Evolutionary conservation across 1,140 invertebrate genomes (phyloP).

Genomic region (Magallana angulata): DNA sequence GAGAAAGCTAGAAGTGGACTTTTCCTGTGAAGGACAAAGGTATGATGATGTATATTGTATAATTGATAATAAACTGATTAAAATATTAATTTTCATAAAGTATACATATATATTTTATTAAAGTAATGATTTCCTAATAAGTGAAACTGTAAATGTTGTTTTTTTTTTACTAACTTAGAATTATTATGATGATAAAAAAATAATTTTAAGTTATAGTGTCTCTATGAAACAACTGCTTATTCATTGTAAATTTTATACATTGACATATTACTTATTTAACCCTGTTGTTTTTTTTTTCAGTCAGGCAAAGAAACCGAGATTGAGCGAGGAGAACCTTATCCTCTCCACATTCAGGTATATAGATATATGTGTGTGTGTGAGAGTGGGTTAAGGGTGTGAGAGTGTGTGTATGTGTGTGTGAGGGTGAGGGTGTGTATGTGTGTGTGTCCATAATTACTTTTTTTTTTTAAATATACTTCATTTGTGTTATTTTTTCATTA

Average conservation of each 20-base stretch:
- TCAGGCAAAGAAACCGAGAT: constrained; percentile 6
- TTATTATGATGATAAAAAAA: neutral
- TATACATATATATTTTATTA: constrained; percentile 14
- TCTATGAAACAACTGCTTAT: neutral
- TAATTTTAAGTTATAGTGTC: neutral
- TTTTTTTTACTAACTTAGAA: constrained; percentile 11
- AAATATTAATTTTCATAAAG: constrained; percentile 6
- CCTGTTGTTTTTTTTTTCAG: neutral
- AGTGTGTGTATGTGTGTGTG: neutral
- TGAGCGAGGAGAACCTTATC: neutral
- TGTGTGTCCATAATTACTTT: neutral
- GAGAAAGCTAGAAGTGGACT: constrained; percentile 1
- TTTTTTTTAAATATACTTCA: constrained; percentile 8
- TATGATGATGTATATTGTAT: constrained; percentile 16
- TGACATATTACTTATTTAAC: neutral
- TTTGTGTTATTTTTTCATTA: constrained; percentile 11
- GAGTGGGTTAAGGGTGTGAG: neutral
- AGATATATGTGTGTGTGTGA: constrained; percentile 6
- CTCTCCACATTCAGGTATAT: constrained; percentile 8
- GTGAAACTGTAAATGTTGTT: neutral
- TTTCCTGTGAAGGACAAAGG: constrained; percentile 19
- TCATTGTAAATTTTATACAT: constrained; percentile 11
- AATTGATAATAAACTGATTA: constrained; percentile 16
- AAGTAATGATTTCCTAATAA: constrained; percentile 17
- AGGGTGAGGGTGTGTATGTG: too few relatives aligned